phyloP scores from a whole-genome alignment of 2,113 vertebrate species.

The Echinops telfairi region DNA sequence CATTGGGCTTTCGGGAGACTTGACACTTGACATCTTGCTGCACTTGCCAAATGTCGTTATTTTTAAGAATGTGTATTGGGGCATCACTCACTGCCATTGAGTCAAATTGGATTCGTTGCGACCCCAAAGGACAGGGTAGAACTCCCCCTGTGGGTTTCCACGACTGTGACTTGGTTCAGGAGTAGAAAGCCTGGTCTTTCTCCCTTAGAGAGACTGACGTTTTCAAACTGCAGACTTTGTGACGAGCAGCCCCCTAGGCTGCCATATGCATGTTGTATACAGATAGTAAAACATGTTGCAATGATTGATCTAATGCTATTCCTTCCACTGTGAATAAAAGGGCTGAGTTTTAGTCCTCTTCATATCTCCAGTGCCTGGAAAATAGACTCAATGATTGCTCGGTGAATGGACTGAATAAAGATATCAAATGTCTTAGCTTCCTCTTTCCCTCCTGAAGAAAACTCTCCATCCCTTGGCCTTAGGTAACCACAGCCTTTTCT shows the following conservation, averaged over 20 bases:
- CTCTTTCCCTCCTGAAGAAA: conserved; percentile 33
- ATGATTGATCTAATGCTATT: neutral
- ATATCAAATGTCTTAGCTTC: conserved; percentile 1
- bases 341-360: neutral
- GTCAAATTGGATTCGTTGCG: no score
- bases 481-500: neutral
- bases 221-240: no score
- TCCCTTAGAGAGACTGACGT: no score
- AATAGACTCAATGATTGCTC: neutral
- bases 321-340: neutral
- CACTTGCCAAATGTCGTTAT: neutral
- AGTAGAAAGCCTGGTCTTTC: no score
- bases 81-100: no score
- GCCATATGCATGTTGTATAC: neutral
- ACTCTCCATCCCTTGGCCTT: neutral
- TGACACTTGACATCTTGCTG: neutral
- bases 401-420: neutral
- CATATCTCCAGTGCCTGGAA: neutral
- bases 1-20: neutral
- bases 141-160: no score
- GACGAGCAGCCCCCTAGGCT: no score
- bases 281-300: neutral
- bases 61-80: neutral
- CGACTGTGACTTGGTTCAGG: no score
- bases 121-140: no score